Evolutionary conservation across 1,140 invertebrate genomes (phyloP).

Genomic region (Choristoneura fumiferana): DNA sequence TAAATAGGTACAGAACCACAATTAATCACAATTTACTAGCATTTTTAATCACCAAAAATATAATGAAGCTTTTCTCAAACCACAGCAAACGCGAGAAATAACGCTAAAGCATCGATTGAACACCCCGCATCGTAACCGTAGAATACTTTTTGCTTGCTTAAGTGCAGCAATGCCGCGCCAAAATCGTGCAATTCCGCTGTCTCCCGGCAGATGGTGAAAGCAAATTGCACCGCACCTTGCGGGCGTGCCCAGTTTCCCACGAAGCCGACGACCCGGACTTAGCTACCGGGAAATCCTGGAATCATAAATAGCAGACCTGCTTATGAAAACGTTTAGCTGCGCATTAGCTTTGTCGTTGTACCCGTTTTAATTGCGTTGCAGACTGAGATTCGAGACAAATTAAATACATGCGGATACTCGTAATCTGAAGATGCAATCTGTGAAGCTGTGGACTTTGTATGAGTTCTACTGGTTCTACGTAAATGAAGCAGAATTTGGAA

Average conservation of each 20-base stretch:
- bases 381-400: not conserved
- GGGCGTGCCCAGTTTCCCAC: conserved; percentile 20
- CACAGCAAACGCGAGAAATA: not conserved
- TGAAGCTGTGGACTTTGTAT: no score
- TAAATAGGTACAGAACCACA: no score
- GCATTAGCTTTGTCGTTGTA: conserved; percentile 24
- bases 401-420: no score
- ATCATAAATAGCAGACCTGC: conserved; percentile 26
- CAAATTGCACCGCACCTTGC: conserved; percentile 25
- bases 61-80: not conserved
- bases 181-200: conserved; percentile 32
- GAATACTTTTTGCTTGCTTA: conserved; percentile 4
- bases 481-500: no score
- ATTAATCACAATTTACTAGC: no score
- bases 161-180: conserved; percentile 19
- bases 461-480: no score
- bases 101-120: conserved; percentile 14
- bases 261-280: conserved; percentile 4
- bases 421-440: no score
- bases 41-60: no score
- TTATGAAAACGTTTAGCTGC: conserved; percentile 30
- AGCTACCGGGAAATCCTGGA: conserved; percentile 20
- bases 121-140: conserved; percentile 13
- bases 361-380: conserved; percentile 25
- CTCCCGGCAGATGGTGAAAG: conserved; percentile 20